A percentile compares a stretch with the other conserved stretches of the same genome.
phyloP scores from a whole-genome alignment of 1,140 invertebrate genomes.

The Heterodera schachtii region DNA sequence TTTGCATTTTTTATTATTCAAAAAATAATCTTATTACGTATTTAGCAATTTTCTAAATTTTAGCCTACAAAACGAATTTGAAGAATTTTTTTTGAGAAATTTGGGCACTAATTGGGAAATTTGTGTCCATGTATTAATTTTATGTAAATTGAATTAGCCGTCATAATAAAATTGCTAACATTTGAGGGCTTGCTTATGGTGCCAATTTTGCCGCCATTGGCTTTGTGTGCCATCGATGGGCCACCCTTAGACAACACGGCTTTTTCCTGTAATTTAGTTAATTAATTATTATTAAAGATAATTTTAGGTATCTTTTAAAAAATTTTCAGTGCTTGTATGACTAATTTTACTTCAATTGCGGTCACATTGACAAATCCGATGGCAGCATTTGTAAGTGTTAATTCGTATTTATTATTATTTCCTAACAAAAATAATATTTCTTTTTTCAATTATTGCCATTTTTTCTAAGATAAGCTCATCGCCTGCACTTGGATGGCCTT shows the following conservation, averaged over 20 bases:
- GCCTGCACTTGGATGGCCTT: constrained; percentile 41
- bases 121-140: no score
- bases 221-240: constrained; percentile 50
- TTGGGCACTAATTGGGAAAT: no score
- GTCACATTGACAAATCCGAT: constrained; percentile 31
- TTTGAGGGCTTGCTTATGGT: constrained; percentile 49
- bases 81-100: no score
- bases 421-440: no score
- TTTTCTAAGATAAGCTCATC: constrained; percentile 25
- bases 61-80: no score
- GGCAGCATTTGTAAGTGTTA: constrained; percentile 23
- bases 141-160: no score
- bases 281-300: neutral
- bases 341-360: constrained; percentile 24
- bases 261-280: constrained; percentile 40
- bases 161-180: neutral
- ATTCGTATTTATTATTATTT: no score
- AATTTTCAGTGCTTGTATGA: constrained; percentile 27
- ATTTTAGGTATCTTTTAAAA: neutral
- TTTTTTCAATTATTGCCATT: no score
- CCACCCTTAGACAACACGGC: constrained; percentile 44
- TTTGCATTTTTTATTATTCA: no score
- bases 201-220: constrained; percentile 49
- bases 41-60: no score
- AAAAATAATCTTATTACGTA: no score